These are phyloP conservation scores for Pandemis heparana DNA, from an alignment of 2,888 invertebrate genomes.

Conservation along the genomic window DNA sequence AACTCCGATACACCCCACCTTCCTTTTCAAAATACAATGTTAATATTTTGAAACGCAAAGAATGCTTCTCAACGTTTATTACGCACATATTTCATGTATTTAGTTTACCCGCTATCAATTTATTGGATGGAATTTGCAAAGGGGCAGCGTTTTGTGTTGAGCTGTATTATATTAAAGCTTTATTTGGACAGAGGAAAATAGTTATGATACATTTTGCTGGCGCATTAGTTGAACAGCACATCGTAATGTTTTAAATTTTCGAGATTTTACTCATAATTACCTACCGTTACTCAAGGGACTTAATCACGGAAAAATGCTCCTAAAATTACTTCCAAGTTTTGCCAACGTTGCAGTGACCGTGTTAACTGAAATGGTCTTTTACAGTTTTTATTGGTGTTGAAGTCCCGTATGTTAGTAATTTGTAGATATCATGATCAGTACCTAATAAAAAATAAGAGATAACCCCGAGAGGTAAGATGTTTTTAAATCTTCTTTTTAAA, in stretches of 20 bases:
- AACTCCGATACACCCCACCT: slow-evolving; percentile 55
- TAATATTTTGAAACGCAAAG: slow-evolving; percentile 44
- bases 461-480: too few relatives aligned
- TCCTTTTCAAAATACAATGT: slow-evolving; percentile 48
- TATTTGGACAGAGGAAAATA: neutral
- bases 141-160: neutral
- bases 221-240: neutral
- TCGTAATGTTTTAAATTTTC: neutral
- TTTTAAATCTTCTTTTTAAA: too few relatives aligned
- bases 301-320: too few relatives aligned
- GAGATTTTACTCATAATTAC: too few relatives aligned
- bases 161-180: neutral
- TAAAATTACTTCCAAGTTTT: too few relatives aligned
- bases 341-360: too few relatives aligned
- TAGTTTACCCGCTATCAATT: slow-evolving; percentile 13
- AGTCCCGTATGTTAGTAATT: too few relatives aligned
- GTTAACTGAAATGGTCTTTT: too few relatives aligned
- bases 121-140: slow-evolving; percentile 4
- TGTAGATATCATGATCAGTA: too few relatives aligned
- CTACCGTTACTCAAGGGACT: too few relatives aligned
- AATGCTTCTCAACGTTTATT: slow-evolving; percentile 29
- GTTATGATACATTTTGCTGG: neutral
- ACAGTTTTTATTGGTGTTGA: too few relatives aligned
- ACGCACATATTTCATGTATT: slow-evolving; percentile 9
- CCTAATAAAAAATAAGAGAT: too few relatives aligned